These are phyloP conservation scores for Eciton burchellii DNA, from an alignment of 1,140 invertebrate genomes.

Conservation along the genomic window DNA sequence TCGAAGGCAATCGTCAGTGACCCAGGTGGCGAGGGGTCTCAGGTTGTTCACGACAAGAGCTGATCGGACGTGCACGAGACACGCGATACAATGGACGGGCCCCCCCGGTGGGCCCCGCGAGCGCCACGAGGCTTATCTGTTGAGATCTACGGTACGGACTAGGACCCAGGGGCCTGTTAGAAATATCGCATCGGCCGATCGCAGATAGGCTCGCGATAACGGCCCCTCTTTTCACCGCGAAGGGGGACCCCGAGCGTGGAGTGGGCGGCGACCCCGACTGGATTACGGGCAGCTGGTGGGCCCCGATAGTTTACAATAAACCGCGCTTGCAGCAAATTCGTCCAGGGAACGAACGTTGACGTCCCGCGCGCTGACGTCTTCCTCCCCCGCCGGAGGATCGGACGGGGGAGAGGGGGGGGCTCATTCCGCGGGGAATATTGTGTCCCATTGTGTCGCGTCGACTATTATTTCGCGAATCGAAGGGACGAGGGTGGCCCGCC, in stretches of 20 bases:
- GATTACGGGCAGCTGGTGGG: slow-evolving; percentile 83
- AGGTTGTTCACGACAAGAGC: slow-evolving; percentile 15
- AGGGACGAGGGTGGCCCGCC: slow-evolving; percentile 16
- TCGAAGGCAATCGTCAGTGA: slow-evolving; percentile 63
- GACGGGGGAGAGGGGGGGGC: too few relatives aligned
- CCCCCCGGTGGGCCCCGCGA: slow-evolving; percentile 81
- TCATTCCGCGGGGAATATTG: too few relatives aligned
- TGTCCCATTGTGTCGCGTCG: slow-evolving; percentile 37
- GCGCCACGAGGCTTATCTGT: slow-evolving; percentile 81
- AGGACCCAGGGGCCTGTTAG: slow-evolving; percentile 82
- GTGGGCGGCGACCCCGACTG: slow-evolving; percentile 62
- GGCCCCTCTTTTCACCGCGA: slow-evolving; percentile 78
- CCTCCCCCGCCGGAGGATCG: slow-evolving; percentile 64
- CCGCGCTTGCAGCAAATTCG: slow-evolving; percentile 69
- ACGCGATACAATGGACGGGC: slow-evolving; percentile 76
- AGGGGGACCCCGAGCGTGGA: slow-evolving; percentile 50
- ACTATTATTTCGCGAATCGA: slow-evolving; percentile 15
- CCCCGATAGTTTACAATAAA: slow-evolving; percentile 77
- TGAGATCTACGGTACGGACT: slow-evolving; percentile 76
- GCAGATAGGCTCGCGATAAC: slow-evolving; percentile 81
- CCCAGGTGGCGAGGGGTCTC: slow-evolving; percentile 51
- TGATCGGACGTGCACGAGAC: slow-evolving; percentile 60
- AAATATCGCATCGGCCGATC: slow-evolving; percentile 81
- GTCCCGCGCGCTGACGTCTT: slow-evolving; percentile 60
- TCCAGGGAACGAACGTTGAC: slow-evolving; percentile 49